phyloP scores from a whole-genome alignment of 2,113 vertebrate species.

The Crotalus helleri region DNA sequence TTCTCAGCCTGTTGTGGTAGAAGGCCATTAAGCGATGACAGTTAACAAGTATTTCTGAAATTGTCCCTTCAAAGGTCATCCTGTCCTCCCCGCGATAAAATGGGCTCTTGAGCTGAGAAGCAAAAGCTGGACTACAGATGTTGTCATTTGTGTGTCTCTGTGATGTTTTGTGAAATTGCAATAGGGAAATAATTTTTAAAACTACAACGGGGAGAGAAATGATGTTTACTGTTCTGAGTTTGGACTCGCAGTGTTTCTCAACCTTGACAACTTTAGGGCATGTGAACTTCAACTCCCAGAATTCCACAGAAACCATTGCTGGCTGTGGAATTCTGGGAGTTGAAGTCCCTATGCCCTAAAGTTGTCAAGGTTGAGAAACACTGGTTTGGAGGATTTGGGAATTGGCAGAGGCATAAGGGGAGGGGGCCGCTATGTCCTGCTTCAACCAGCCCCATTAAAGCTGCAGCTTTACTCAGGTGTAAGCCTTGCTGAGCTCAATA shows the following conservation, averaged over 20 bases:
- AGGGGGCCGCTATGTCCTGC: too few species aligned
- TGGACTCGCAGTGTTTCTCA: neutral
- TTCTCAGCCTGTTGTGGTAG: neutral
- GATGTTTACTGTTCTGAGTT: neutral
- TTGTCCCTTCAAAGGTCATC: neutral
- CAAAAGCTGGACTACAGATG: neutral
- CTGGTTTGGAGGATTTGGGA: neutral
- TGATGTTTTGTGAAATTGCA: neutral
- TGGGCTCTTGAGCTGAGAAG: neutral
- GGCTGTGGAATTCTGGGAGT: too few species aligned
- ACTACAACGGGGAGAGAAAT: neutral
- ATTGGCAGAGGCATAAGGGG: neutral
- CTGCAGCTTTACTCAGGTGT: neutral
- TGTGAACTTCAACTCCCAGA: too few species aligned
- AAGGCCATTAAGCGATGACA: neutral
- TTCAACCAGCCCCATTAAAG: neutral
- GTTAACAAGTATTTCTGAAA: neutral
- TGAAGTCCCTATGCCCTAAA: too few species aligned
- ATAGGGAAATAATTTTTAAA: neutral
- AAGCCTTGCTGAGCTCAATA: neutral
- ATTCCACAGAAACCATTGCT: too few species aligned
- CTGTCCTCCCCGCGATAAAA: neutral
- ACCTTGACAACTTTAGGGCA: too few species aligned
- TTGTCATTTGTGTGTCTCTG: too few species aligned
- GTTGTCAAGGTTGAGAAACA: too few species aligned